Conservation (phyloP, 1,140 invertebrate species). For the Bombus sylvicola region DNA sequence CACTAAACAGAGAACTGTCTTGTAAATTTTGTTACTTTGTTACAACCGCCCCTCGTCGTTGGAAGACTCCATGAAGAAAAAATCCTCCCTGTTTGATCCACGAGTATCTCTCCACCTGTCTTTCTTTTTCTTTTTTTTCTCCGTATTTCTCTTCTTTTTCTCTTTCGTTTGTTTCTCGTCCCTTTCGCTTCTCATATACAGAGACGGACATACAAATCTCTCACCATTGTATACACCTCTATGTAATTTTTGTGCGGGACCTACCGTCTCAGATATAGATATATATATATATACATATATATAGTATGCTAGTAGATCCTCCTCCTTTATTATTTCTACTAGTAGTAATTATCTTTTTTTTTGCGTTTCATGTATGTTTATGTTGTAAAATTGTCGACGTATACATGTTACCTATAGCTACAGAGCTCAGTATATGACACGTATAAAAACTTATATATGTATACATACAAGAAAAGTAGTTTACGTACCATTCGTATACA, state of each 20-base stretch:
- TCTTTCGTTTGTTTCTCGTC: not conserved
- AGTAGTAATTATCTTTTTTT: constrained; percentile 37
- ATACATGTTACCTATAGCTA: constrained; percentile 61
- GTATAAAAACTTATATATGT: constrained; percentile 51
- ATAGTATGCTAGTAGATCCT: constrained; percentile 9
- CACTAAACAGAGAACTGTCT: constrained; percentile 3
- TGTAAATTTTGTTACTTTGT: constrained; percentile 53
- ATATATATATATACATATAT: not conserved
- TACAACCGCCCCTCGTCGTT: constrained; percentile 51
- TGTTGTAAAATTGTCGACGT: constrained; percentile 72
- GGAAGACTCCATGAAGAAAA: constrained; percentile 12
- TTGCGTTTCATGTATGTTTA: constrained; percentile 74
- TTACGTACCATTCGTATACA: constrained; percentile 60
- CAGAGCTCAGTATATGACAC: constrained; percentile 50
- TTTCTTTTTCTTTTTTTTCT: constrained; percentile 5
- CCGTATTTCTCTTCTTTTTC: not conserved
- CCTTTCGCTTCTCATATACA: constrained; percentile 17
- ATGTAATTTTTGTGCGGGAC: constrained; percentile 24
- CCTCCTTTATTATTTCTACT: constrained; percentile 41
- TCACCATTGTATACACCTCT: not conserved
- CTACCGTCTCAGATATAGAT: constrained; percentile 23
- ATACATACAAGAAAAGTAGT: constrained; percentile 51
- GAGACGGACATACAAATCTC: not conserved
- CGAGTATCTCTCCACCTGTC: constrained; percentile 17
- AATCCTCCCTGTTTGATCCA: not conserved